Evolutionary conservation across 2,797 vertebrate species (phyloP).

Genomic region (Pseudomugil tenellus): DNA sequence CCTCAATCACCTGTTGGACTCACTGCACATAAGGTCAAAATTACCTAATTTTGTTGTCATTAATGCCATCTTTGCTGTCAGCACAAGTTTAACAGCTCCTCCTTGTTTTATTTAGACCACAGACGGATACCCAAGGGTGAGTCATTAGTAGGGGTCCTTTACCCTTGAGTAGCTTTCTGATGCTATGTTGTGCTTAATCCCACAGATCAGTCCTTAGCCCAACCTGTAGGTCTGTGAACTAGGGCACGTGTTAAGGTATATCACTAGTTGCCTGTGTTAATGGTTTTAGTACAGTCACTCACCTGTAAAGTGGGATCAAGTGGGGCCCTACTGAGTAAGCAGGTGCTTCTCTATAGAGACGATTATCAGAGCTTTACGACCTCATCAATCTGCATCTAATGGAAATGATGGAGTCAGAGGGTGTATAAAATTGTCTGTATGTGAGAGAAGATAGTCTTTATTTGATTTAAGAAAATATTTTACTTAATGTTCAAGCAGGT

Average conservation of each 20-base stretch:
- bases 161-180: conserved; percentile 26
- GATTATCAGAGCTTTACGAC: conserved; percentile 67
- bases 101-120: conserved; percentile 77
- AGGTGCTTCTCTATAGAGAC: conserved; percentile 59
- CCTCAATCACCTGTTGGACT: neutral
- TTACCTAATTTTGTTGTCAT: neutral
- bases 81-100: conserved; percentile 27
- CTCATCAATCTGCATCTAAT: conserved; percentile 30
- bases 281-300: conserved; percentile 67
- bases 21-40: neutral
- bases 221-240: conserved; percentile 32
- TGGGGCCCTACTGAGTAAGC: conserved; percentile 39
- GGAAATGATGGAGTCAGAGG: neutral
- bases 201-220: conserved; percentile 37
- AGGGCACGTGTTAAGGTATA: conserved; percentile 53
- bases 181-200: conserved; percentile 39
- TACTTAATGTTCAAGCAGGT: too few species aligned
- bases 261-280: conserved; percentile 62
- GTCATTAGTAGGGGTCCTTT: conserved; percentile 35
- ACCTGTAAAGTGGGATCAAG: conserved; percentile 74
- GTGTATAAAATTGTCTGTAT: neutral
- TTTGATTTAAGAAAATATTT: too few species aligned
- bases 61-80: neutral
- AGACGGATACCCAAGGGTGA: conserved; percentile 84
- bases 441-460: neutral